These are phyloP conservation scores for Morbakka virulenta DNA, from an alignment of 30 jellyfish, hydroid and myxozoan genomes.

Conservation along the genomic window DNA sequence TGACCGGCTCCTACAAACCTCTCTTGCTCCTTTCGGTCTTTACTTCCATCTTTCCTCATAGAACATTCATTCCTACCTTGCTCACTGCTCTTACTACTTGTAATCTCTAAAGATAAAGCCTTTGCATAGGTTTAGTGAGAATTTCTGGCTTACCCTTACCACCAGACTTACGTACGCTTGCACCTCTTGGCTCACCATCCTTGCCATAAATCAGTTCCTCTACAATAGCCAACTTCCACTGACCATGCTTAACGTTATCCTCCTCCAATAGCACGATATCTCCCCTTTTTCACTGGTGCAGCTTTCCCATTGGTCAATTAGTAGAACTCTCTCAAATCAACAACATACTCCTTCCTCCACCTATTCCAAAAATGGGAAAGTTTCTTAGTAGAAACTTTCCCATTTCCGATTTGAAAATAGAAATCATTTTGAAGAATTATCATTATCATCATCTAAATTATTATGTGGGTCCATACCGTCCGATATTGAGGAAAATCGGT, in stretches of 20 bases:
- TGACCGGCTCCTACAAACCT: too few relatives aligned
- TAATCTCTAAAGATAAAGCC: too few relatives aligned
- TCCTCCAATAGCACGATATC: not conserved
- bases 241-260: not conserved
- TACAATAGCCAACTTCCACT: not conserved
- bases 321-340: slow-evolving; percentile 33
- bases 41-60: too few relatives aligned
- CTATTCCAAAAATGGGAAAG: slow-evolving; percentile 39
- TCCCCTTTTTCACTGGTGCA: too few relatives aligned
- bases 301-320: too few relatives aligned
- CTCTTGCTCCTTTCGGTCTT: too few relatives aligned
- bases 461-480: slow-evolving; percentile 17
- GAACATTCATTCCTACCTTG: too few relatives aligned
- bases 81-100: too few relatives aligned
- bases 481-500: slow-evolving; percentile 4
- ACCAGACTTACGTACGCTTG: not conserved
- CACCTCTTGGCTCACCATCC: not conserved
- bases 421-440: slow-evolving; percentile 2
- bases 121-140: not conserved
- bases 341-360: slow-evolving; percentile 37
- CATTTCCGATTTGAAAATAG: too few relatives aligned
- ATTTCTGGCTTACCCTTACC: slow-evolving; percentile 1
- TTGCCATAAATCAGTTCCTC: not conserved
- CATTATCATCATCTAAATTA: not conserved
- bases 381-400: not conserved